Base-by-base conservation (phyloP, 2,797 vertebrate species). In the Hozukius guyotensis region DNA sequence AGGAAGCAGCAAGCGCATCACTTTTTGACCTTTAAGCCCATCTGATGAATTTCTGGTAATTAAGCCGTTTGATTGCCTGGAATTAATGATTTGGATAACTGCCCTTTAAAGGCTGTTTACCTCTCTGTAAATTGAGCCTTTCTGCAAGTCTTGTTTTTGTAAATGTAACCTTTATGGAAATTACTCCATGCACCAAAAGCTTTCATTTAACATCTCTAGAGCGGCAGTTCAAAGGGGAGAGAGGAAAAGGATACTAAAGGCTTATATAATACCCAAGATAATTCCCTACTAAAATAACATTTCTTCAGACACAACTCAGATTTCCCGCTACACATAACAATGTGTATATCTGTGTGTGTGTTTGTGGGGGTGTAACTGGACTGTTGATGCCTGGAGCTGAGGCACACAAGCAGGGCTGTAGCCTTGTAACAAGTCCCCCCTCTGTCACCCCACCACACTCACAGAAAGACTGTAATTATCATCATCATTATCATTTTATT, bases 71-170 rank as follows among this genome's bases (percentile, higher is more conserved):
- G 95, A 96, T 96, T 96, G 96, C 94, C 91, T 94, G 92, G 94
- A 96, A 96, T 96, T 96, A 96, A 96, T 95, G 95, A 96, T 95
- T 96, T 96, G 96, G 95, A 96, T 96, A 96, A 96, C 96, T 96
- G 95, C 95, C 95, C 95, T 96, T 96, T 96, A 96, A 96, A 96
- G 94, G 94, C 94, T 96, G 95, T 96, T 96, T 96, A 96, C 95
- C 94, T 96, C 96, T 95, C 94, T 94, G 96, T 96, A 96, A 96
- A 96, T 96, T 94, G 92, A 95, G 94, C 93, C 92, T 96, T 96
- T 96, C 94, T 95, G 94, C 94, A 95, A 95, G 94, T 96, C 95
- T 95, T 96, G 95, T 96, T 96, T 96, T 95, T 94, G 92, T 95
- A 95, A 96, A 96, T 95, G 94, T 96, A 96, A 96, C 95, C 96